Conservation (phyloP, 2,888 invertebrate genomes). For the Tachina lurida region DNA sequence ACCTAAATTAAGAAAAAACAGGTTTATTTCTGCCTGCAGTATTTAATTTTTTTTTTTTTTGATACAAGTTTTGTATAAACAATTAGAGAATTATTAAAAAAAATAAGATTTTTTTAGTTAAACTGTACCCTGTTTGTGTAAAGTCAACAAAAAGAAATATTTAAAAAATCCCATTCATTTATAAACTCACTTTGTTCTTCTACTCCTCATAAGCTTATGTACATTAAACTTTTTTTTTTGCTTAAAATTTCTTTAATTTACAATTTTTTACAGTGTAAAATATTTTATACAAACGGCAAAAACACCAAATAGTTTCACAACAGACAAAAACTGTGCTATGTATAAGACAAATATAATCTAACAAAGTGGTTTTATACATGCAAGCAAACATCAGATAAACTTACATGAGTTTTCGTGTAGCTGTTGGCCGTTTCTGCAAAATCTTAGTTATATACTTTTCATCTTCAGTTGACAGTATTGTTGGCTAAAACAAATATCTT, state of each 20-base stretch:
- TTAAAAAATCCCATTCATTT: too few relatives aligned
- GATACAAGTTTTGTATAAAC: too few relatives aligned
- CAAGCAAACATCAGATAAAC: neutral
- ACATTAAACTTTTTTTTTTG: neutral
- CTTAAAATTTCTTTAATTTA: neutral
- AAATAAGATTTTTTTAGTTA: too few relatives aligned
- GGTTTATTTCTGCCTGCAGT: too few relatives aligned
- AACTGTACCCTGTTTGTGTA: too few relatives aligned
- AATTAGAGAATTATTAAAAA: too few relatives aligned
- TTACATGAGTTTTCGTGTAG: neutral
- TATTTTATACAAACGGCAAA: neutral
- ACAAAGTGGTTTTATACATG: slow-evolving; percentile 59
- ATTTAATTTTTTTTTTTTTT: too few relatives aligned
- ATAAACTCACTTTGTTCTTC: too few relatives aligned
- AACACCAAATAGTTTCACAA: neutral
- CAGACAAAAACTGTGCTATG: neutral
- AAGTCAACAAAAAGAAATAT: too few relatives aligned
- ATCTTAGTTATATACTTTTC: slow-evolving; percentile 1
- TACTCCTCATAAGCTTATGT: too few relatives aligned
- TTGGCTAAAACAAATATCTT: neutral
- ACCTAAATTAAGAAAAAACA: too few relatives aligned
- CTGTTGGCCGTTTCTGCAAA: slow-evolving; percentile 30
- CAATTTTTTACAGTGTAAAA: neutral
- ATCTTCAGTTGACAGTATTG: neutral
- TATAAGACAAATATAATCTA: slow-evolving; percentile 65